Evolutionary conservation across 2,888 invertebrate species (phyloP), one percentile per base, ranked within the genome.

Genomic region (Steinernema scapterisci): DNA sequence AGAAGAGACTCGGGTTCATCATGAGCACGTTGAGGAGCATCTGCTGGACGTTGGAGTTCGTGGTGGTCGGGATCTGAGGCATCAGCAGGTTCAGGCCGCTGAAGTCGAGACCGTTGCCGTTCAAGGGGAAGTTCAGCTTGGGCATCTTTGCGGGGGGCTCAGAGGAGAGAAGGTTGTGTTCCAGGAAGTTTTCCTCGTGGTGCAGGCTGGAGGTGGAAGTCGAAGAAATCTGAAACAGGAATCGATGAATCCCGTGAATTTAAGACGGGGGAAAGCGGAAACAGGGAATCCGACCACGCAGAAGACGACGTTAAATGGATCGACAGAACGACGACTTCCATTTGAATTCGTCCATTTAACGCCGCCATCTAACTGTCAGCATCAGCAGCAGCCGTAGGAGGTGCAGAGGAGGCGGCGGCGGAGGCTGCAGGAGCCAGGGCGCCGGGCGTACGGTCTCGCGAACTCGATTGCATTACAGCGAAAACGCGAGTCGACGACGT

Each of bases 391-490:
- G 54, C 54, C 19, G 54, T n/a, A n/a, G 25, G 54, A 19, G 38
- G 5, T 38, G 38, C 38, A 38, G 38, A 38, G 38, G 38, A 38
- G 38, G 38, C 38, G 38, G 38, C 38, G 38, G 38, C 3, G n/a
- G n/a, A n/a, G n/a, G n/a, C n/a, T n/a, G n/a, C n/a, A n/a, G n/a
- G n/a, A n/a, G n/a, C n/a, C n/a, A n/a, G n/a, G 38, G 38, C 38
- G 38, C 38, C 38, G 38, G n/a, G 48, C 48, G 48, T 11, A 19
- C 63, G 63, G 63, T 63, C 31, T 63, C 63, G 63, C 63, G 63
- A 63, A 63, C 63, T 63, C 63, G 48, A n/a, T 54, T 27, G 63
- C 63, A 63, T 25, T 63, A 63, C 27, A 63, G 63, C 63, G 48
- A 19, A 48, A 48, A n/a, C n/a, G n/a, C 16, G 13, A 16, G 48